Conservation (phyloP, 2,888 invertebrate genomes). For the Diaphora mendica region DNA sequence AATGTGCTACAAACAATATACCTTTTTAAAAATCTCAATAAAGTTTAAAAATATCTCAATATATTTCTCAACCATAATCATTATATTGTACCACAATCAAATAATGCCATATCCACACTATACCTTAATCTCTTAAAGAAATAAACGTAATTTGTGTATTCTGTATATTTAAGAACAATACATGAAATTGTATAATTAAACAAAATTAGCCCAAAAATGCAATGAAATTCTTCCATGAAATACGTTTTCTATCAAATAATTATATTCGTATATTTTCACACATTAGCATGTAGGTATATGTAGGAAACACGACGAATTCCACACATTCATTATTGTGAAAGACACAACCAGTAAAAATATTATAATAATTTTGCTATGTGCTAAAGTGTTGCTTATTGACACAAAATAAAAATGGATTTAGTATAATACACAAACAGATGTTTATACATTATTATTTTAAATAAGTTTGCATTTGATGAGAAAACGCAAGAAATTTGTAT, state of each 20-base stretch:
- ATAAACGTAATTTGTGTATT: background rate
- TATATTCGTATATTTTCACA: constrained; percentile 36
- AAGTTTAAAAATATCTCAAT: background rate
- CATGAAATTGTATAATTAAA: background rate
- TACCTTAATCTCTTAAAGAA: background rate
- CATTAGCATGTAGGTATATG: constrained; percentile 30
- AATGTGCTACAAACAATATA: too few relatives aligned
- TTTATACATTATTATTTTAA: background rate
- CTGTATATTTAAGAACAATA: background rate
- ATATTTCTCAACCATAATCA: background rate
- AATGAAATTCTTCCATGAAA: constrained; percentile 25
- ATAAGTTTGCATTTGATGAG: background rate
- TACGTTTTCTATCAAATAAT: constrained; percentile 20
- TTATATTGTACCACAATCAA: background rate
- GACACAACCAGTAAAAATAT: too few relatives aligned
- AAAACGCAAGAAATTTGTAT: background rate
- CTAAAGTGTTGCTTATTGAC: background rate
- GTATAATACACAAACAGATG: background rate
- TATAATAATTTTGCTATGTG: background rate
- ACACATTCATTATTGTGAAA: background rate
- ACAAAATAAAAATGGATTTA: background rate
- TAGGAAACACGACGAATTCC: constrained; percentile 16
- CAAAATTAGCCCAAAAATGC: background rate
- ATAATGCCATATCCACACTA: background rate
- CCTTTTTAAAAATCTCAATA: background rate